A percentile compares a stretch with the other conserved stretches of the same genome.
phyloP scores from a whole-genome alignment of 37 sponge, comb jelly and placozoan species.

The Spongilla lacustris region DNA sequence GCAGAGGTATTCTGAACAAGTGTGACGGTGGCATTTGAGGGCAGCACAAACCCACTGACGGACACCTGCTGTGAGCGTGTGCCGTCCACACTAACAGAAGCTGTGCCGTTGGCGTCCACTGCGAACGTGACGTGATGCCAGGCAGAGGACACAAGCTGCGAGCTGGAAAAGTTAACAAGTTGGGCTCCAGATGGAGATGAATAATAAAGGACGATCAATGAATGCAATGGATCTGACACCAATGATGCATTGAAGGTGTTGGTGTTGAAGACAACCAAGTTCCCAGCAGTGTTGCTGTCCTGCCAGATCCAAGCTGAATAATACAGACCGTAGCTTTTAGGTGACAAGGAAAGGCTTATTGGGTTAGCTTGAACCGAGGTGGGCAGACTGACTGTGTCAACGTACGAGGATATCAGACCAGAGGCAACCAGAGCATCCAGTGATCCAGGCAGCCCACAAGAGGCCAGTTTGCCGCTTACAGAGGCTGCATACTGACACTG shows the following conservation, averaged over 20 bases:
- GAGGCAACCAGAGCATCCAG: not conserved
- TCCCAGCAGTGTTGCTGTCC: not conserved
- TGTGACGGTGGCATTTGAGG: not conserved
- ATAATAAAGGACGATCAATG: constrained; percentile 13
- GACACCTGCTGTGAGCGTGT: not conserved
- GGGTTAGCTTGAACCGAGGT: not conserved
- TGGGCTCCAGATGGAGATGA: not conserved
- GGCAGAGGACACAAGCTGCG: not conserved
- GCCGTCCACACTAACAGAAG: constrained; percentile 22
- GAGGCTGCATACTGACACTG: constrained; percentile 38
- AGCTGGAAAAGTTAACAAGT: not conserved
- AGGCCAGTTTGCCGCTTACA: constrained; percentile 21
- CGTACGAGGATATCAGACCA: not conserved
- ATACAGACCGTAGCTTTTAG: constrained; percentile 2
- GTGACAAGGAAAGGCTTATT: not conserved
- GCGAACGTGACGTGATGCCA: constrained; percentile 44
- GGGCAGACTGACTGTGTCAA: constrained; percentile 4
- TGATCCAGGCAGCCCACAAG: constrained; percentile 26
- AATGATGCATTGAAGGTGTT: not conserved
- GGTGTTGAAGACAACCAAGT: constrained; percentile 4
- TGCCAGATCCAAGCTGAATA: constrained; percentile 57
- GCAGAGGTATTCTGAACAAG: not conserved
- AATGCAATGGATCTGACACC: constrained; percentile 9
- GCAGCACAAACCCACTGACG: not conserved
- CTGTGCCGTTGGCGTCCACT: not conserved